phyloP scores from a whole-genome alignment of 2,888 invertebrate species.

The Drosophila lutescens region DNA sequence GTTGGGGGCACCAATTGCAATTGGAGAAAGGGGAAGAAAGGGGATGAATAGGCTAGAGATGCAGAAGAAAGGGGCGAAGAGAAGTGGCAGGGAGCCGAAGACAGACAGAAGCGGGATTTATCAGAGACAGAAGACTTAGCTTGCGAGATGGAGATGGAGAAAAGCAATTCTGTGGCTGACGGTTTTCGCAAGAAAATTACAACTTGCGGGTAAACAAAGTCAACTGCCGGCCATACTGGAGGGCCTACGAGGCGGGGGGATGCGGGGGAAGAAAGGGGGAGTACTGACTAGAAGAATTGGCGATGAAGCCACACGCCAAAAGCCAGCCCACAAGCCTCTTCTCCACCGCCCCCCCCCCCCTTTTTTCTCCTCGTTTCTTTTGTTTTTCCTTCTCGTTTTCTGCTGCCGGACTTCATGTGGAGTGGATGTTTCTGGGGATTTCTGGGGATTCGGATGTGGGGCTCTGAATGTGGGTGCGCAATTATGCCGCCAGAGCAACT shows the following conservation, averaged over 20 bases:
- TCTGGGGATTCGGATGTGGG: not conserved
- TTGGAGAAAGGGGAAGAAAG: slow-evolving; percentile 29
- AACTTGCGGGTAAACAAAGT: slow-evolving; percentile 79
- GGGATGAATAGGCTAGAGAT: slow-evolving; percentile 10
- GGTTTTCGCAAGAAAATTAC: slow-evolving; percentile 77
- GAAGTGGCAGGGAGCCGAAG: slow-evolving; percentile 15
- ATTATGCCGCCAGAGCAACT: slow-evolving; percentile 75
- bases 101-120: slow-evolving; percentile 74
- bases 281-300: slow-evolving; percentile 26
- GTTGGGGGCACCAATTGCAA: slow-evolving; percentile 63
- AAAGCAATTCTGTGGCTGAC: slow-evolving; percentile 74
- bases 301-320: slow-evolving; percentile 50
- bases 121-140: slow-evolving; percentile 51
- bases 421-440: slow-evolving; percentile 47
- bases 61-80: not conserved
- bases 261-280: slow-evolving; percentile 8
- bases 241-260: not conserved
- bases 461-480: slow-evolving; percentile 70
- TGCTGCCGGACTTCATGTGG: slow-evolving; percentile 42
- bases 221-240: slow-evolving; percentile 51
- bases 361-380: not conserved
- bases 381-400: not conserved
- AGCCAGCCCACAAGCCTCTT: slow-evolving; percentile 33
- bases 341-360: slow-evolving; percentile 1
- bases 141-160: slow-evolving; percentile 32